phyloP scores from a whole-genome alignment of 2,113 vertebrate species.

The Lepisosteus osseus region DNA sequence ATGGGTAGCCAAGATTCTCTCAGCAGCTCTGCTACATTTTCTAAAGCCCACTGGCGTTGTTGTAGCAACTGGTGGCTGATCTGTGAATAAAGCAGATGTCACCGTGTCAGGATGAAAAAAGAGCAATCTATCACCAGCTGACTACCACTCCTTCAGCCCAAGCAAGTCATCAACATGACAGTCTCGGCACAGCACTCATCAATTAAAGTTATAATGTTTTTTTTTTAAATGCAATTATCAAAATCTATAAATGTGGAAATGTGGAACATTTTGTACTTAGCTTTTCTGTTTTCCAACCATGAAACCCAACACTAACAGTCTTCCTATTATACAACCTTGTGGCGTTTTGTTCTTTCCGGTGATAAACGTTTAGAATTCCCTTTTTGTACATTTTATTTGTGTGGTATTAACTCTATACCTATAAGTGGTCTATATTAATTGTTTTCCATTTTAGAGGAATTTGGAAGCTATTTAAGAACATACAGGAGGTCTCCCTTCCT shows the following conservation, averaged over 20 bases:
- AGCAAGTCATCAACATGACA: conserved; percentile 80
- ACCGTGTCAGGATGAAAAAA: conserved; percentile 56
- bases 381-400: too few relatives aligned
- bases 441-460: too few relatives aligned
- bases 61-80: conserved; percentile 76
- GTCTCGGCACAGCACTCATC: conserved; percentile 53
- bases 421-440: too few relatives aligned
- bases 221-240: conserved; percentile 31
- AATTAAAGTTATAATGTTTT: conserved; percentile 45
- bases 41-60: conserved; percentile 72
- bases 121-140: conserved; percentile 78
- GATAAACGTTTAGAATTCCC: too few relatives aligned
- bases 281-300: too few relatives aligned
- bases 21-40: conserved; percentile 80
- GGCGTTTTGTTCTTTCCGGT: conserved; percentile 25
- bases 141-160: conserved; percentile 64
- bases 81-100: conserved; percentile 87
- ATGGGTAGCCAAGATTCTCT: conserved; percentile 72
- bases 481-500: too few relatives aligned
- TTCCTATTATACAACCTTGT: conserved; percentile 17
- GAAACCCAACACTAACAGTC: too few relatives aligned
- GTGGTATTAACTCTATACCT: too few relatives aligned
- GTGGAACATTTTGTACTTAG: too few relatives aligned
- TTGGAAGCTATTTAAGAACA: too few relatives aligned
- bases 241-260: too few relatives aligned